Evolutionary conservation across 2,888 invertebrate genomes (phyloP).

Genomic region (Cecidostiba fungosa): DNA sequence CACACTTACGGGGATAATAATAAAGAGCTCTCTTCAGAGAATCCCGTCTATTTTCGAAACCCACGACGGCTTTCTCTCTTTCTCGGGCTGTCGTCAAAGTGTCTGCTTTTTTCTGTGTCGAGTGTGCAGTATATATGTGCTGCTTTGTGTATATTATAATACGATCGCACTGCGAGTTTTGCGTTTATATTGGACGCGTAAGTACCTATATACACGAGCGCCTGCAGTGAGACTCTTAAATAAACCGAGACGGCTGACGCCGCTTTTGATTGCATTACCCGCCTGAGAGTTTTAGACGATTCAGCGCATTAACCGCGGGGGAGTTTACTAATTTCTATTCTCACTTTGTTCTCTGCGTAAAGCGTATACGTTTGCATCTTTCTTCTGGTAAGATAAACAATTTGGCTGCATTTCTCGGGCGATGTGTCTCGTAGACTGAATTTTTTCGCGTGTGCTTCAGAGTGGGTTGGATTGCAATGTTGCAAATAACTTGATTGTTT

Average conservation of each 20-base stretch:
- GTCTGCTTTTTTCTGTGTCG: not conserved
- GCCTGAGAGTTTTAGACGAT: not conserved
- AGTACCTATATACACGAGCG: not conserved
- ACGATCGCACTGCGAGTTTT: not conserved
- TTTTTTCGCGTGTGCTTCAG: not conserved
- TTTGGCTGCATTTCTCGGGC: too few relatives aligned
- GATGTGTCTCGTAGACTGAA: too few relatives aligned
- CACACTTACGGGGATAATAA: conserved; percentile 19
- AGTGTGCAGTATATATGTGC: not conserved
- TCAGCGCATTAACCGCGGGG: not conserved
- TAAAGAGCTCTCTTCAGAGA: conserved; percentile 39
- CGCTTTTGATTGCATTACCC: not conserved
- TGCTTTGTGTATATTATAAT: not conserved
- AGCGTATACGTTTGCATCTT: too few relatives aligned
- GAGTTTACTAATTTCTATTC: not conserved
- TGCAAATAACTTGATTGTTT: not conserved
- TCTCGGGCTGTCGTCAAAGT: conserved; percentile 4
- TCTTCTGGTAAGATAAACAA: too few relatives aligned
- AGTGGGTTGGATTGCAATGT: too few relatives aligned
- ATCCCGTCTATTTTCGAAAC: conserved; percentile 45
- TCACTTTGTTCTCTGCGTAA: not conserved
- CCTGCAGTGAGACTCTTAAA: not conserved
- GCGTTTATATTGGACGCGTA: not conserved
- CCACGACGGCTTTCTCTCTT: not conserved
- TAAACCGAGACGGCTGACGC: not conserved